phyloP scores from a whole-genome alignment of 2,888 invertebrate genomes.

The Synergus itoensis region DNA sequence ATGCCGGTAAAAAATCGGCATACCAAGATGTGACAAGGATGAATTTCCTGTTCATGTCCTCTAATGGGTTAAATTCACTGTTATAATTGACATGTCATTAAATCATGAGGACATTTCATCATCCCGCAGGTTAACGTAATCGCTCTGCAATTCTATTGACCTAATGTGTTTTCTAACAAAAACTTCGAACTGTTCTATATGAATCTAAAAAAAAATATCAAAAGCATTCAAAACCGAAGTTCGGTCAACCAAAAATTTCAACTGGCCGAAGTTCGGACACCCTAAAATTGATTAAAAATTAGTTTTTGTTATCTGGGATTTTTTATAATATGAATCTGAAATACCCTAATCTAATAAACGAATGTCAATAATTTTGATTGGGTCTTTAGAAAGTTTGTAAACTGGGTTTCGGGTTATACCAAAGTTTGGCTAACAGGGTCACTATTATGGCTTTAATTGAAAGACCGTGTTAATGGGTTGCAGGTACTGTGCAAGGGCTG shows the following conservation, averaged over 20 bases:
- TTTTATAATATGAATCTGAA: too few species aligned
- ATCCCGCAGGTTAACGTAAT: not conserved
- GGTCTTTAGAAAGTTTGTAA: not conserved
- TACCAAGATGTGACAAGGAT: not conserved
- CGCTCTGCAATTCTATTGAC: not conserved
- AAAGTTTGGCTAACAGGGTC: slow-evolving; percentile 2
- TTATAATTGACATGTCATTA: not conserved
- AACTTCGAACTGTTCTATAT: too few species aligned
- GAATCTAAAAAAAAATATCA: too few species aligned
- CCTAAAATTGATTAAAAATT: too few species aligned
- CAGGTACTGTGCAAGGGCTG: slow-evolving; percentile 78
- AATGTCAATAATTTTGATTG: not conserved
- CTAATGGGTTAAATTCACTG: slow-evolving; percentile 7
- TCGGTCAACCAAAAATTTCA: too few species aligned
- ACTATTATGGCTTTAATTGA: not conserved
- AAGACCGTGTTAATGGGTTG: slow-evolving; percentile 44
- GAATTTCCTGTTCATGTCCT: not conserved
- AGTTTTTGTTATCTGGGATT: too few species aligned
- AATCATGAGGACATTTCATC: not conserved
- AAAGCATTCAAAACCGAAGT: too few species aligned
- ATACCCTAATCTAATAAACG: not conserved
- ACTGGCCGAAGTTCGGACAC: too few species aligned
- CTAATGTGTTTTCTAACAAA: too few species aligned
- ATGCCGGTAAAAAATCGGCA: not conserved
- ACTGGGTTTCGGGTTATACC: not conserved